Conservation (phyloP, 2,113 vertebrate species). For the Rhodinocichla rosea region DNA sequence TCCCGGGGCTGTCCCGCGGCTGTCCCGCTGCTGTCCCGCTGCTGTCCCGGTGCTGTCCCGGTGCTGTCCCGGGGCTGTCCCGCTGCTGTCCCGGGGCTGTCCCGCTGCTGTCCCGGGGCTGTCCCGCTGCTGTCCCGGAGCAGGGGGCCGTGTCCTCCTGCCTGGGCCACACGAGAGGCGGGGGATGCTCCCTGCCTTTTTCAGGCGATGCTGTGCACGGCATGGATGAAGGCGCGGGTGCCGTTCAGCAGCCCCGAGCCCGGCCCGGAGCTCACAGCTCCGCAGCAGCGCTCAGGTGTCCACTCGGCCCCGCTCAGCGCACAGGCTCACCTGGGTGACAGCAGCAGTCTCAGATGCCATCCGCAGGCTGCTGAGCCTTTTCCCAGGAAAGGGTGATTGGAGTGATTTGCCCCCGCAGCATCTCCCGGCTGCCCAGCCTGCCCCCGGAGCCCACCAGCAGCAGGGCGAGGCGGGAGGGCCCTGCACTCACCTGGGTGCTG, state of each 20-base stretch:
- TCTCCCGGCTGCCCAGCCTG: background rate
- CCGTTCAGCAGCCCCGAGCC: background rate
- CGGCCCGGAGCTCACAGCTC: background rate
- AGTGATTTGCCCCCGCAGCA: background rate
- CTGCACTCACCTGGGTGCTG: background rate
- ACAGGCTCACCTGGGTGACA: background rate
- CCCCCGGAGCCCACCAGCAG: rapidly evolving
- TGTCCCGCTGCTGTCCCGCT: too few species aligned
- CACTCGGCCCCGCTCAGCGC: background rate
- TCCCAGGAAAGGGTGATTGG: too few species aligned
- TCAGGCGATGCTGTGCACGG: rapidly evolving
- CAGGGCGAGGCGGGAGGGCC: background rate
- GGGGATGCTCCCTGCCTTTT: background rate
- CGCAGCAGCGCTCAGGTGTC: background rate
- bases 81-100: too few species aligned
- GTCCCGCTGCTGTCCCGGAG: too few species aligned
- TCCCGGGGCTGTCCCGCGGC: too few species aligned
- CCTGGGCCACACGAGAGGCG: background rate
- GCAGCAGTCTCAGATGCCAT: background rate
- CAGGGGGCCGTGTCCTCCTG: too few species aligned
- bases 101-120: too few species aligned
- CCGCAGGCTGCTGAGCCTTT: background rate
- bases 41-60: too few species aligned
- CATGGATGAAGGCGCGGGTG: background rate
- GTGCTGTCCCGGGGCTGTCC: too few species aligned